phyloP scores from a whole-genome alignment of 2,888 invertebrate species.

The Magallana nippona region DNA sequence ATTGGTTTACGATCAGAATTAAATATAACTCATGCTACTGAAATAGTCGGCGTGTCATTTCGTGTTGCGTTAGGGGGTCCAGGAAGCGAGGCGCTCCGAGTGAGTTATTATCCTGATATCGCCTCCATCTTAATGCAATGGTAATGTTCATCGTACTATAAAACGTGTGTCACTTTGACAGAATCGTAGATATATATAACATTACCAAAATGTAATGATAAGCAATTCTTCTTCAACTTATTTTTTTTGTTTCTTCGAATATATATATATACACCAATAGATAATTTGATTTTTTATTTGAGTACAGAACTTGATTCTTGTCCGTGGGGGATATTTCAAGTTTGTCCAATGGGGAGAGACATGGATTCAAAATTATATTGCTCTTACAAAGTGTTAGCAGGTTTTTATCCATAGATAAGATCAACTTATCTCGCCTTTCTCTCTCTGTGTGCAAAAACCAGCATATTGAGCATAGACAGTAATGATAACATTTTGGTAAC shows the following conservation, averaged over 20 bases:
- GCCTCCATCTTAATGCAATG: constrained; percentile 16
- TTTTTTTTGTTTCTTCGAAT: background rate
- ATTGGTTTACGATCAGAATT: constrained; percentile 14
- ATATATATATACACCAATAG: too few relatives aligned
- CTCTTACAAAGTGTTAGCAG: background rate
- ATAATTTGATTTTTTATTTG: background rate
- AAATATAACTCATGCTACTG: constrained; percentile 19
- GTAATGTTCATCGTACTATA: constrained; percentile 23
- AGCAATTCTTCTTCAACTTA: background rate
- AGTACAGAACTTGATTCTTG: constrained; percentile 1
- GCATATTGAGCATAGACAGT: background rate
- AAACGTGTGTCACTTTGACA: constrained; percentile 30
- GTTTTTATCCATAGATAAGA: background rate
- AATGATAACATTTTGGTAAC: background rate
- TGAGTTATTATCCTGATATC: constrained; percentile 31
- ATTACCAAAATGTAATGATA: constrained; percentile 22
- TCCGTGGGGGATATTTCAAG: background rate
- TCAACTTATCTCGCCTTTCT: background rate
- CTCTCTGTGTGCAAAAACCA: background rate
- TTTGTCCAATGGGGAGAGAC: background rate
- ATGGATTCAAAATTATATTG: constrained; percentile 10
- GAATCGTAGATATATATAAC: constrained; percentile 18
- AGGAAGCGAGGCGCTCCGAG: constrained; percentile 6
- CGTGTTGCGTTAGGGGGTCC: constrained; percentile 24
- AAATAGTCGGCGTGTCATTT: constrained; percentile 26